These are phyloP conservation scores for Elysia crispata DNA, from an alignment of 2,888 invertebrate species.

Conservation along the genomic window DNA sequence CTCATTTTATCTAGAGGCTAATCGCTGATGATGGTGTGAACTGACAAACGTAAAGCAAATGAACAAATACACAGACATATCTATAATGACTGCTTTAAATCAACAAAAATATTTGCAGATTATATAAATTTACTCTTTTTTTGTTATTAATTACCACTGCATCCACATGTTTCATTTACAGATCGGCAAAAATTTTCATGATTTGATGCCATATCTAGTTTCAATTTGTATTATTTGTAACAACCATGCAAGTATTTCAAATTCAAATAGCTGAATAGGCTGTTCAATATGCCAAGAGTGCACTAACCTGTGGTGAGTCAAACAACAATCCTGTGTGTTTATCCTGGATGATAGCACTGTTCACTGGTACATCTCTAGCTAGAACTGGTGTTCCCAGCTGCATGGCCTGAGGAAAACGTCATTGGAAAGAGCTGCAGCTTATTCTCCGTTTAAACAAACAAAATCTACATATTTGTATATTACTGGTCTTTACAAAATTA, in stretches of 20 bases:
- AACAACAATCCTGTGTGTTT: constrained; percentile 63
- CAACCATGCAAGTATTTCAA: constrained; percentile 1
- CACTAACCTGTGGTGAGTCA: constrained; percentile 57
- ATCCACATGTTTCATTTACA: too few relatives aligned
- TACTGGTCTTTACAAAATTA: too few relatives aligned
- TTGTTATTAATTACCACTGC: too few relatives aligned
- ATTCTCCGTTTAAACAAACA: too few relatives aligned
- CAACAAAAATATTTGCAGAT: not conserved
- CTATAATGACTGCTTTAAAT: not conserved
- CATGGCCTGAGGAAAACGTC: constrained; percentile 75
- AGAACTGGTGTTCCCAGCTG: constrained; percentile 67
- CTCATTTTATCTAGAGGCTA: too few relatives aligned
- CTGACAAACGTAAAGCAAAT: too few relatives aligned
- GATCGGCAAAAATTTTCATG: too few relatives aligned
- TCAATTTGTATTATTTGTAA: not conserved
- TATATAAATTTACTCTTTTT: too few relatives aligned
- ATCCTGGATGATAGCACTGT: constrained; percentile 61
- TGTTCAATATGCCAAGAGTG: too few relatives aligned
- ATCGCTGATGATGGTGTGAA: too few relatives aligned
- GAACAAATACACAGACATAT: not conserved
- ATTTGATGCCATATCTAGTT: not conserved
- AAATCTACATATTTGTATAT: too few relatives aligned
- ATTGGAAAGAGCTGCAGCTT: too few relatives aligned
- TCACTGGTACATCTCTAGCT: constrained; percentile 69
- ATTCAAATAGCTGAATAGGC: not conserved